phyloP scores from a whole-genome alignment of 2,888 invertebrate genomes.

The Xanthorhoe designata region DNA sequence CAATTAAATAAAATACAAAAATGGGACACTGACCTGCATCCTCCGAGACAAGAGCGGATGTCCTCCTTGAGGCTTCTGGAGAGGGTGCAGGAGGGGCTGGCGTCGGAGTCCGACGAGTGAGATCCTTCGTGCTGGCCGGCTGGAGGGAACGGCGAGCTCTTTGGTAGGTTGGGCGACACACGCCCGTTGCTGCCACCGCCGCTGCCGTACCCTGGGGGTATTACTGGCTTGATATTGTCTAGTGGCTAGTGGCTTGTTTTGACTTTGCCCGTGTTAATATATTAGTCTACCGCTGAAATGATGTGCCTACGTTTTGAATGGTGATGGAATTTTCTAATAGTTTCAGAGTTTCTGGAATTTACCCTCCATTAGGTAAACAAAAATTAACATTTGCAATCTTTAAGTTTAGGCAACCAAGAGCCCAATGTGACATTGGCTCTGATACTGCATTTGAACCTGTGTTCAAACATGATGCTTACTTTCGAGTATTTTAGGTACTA shows the following conservation, averaged over 20 bases:
- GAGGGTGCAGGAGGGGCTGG: constrained; percentile 72
- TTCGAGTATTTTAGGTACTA: too few species aligned
- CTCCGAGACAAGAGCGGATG: constrained; percentile 75
- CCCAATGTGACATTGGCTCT: too few species aligned
- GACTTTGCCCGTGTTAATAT: too few species aligned
- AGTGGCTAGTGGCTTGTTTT: neutral
- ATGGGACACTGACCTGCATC: constrained; percentile 65
- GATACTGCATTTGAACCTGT: too few species aligned
- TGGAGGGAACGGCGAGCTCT: constrained; percentile 67
- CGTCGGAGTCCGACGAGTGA: constrained; percentile 74
- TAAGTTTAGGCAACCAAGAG: too few species aligned
- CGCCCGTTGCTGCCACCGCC: constrained; percentile 78
- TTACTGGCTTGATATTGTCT: constrained; percentile 4
- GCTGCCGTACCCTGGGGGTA: constrained; percentile 72
- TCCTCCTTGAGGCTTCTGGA: constrained; percentile 78
- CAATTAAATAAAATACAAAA: neutral
- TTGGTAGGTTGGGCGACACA: constrained; percentile 78
- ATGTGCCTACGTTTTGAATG: too few species aligned
- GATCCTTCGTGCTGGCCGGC: constrained; percentile 68
- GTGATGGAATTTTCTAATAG: too few species aligned
- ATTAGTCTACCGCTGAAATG: too few species aligned
- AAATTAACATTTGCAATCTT: too few species aligned
- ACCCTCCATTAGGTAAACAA: too few species aligned
- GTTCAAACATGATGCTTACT: too few species aligned
- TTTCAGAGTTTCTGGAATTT: too few species aligned